These are phyloP conservation scores for Nasua narica DNA, from an alignment of 2,797 vertebrate species.

Conservation along the genomic window DNA sequence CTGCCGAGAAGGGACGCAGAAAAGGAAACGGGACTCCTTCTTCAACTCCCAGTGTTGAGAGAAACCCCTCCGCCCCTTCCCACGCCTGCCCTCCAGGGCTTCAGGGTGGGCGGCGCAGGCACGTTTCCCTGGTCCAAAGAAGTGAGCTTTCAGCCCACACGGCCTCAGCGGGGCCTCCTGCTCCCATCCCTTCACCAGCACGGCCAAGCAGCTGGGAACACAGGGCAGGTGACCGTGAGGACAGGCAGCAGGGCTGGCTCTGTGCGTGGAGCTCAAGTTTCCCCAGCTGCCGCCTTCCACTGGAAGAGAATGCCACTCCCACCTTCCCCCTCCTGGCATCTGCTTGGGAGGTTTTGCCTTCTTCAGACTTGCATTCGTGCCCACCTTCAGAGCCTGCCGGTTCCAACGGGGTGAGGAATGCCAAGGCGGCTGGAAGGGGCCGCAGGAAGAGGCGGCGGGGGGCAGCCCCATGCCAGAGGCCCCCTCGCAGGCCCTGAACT, in stretches of 20 bases:
- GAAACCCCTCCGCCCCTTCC: not conserved
- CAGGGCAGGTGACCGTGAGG: not conserved
- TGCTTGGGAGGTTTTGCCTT: not conserved
- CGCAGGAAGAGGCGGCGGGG: not conserved
- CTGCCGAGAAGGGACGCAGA: not conserved
- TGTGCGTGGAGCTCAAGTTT: not conserved
- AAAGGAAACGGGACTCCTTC: not conserved
- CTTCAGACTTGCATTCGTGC: not conserved
- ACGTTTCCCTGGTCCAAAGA: not conserved
- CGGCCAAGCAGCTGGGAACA: not conserved
- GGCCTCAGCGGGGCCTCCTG: not conserved
- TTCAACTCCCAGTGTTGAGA: not conserved
- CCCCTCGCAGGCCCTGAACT: not conserved
- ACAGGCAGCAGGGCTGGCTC: not conserved
- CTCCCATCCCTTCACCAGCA: not conserved
- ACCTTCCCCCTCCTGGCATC: not conserved
- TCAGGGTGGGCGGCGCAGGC: not conserved
- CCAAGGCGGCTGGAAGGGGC: not conserved
- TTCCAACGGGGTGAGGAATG: not conserved
- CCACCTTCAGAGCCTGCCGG: not conserved
- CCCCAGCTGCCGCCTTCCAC: not conserved
- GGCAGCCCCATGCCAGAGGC: not conserved
- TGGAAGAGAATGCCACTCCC: not conserved
- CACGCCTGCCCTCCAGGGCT: not conserved
- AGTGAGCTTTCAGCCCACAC: not conserved